Evolutionary conservation across 2,888 invertebrate genomes (phyloP).

Genomic region (Limenitis camilla): DNA sequence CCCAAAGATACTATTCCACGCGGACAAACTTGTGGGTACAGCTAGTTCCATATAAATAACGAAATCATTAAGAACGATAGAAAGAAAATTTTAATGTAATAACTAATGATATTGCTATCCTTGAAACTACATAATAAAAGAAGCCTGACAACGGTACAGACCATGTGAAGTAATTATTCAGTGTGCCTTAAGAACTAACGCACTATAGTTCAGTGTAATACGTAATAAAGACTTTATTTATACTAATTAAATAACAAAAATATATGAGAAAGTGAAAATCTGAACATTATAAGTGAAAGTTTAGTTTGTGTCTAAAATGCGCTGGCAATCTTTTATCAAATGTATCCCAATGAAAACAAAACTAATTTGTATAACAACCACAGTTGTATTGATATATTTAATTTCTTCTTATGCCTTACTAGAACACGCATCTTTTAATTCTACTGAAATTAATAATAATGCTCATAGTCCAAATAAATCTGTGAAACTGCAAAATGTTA

Average conservation of each 20-base stretch:
- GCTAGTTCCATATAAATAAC: no score
- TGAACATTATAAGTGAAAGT: background rate
- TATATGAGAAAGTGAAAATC: background rate
- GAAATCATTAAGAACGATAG: no score
- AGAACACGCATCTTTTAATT: background rate
- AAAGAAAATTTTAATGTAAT: no score
- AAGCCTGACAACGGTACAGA: background rate
- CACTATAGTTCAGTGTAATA: background rate
- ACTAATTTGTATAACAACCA: background rate
- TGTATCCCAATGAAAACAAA: conserved; percentile 3
- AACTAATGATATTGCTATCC: no score
- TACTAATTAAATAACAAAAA: conserved; percentile 85
- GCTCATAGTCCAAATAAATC: background rate
- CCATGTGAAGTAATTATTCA: background rate
- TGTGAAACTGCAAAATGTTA: conserved; percentile 59
- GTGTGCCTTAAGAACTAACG: background rate
- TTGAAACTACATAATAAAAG: no score
- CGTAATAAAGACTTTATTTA: background rate
- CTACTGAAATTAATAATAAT: conserved; percentile 1
- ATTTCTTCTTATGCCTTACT: conserved; percentile 5
- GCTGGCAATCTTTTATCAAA: background rate
- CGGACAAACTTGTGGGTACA: no score
- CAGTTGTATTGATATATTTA: conserved; percentile 6
- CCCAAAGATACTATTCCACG: no score
- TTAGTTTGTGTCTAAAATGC: conserved; percentile 1